phyloP scores from a whole-genome alignment of 2,888 invertebrate species.

The Galerucella nymphaeae region DNA sequence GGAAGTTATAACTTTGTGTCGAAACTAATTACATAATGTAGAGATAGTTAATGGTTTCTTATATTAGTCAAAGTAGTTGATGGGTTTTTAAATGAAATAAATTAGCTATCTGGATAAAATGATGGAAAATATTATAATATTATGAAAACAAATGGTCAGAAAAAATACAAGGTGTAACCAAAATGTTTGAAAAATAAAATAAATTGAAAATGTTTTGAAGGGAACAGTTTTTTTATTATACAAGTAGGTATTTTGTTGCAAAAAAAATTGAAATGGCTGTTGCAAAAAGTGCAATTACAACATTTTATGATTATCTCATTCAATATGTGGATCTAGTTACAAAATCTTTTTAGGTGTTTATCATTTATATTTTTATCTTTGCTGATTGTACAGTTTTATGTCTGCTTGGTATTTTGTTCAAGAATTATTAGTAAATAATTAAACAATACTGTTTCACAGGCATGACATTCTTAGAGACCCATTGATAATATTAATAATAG shows the following conservation, averaged over 20 bases:
- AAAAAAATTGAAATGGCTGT: not conserved
- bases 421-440: slow-evolving; percentile 6
- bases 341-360: not conserved
- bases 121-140: too few relatives aligned
- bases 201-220: not conserved
- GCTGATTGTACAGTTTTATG: slow-evolving; percentile 18
- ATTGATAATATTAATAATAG: not conserved
- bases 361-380: slow-evolving; percentile 26
- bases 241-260: not conserved
- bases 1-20: too few relatives aligned
- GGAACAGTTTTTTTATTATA: not conserved
- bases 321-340: slow-evolving; percentile 11
- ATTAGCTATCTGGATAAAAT: too few relatives aligned
- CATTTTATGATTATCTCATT: slow-evolving; percentile 9
- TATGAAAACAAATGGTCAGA: too few relatives aligned
- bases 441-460: slow-evolving; percentile 1
- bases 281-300: not conserved
- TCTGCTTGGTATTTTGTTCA: not conserved
- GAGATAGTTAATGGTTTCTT: too few relatives aligned
- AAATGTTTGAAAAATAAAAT: too few relatives aligned
- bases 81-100: too few relatives aligned
- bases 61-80: too few relatives aligned
- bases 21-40: too few relatives aligned
- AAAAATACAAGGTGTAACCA: too few relatives aligned
- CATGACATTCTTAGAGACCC: not conserved